Conservation (phyloP, 2,888 invertebrate genomes). For the Willowsia nigromaculata region DNA sequence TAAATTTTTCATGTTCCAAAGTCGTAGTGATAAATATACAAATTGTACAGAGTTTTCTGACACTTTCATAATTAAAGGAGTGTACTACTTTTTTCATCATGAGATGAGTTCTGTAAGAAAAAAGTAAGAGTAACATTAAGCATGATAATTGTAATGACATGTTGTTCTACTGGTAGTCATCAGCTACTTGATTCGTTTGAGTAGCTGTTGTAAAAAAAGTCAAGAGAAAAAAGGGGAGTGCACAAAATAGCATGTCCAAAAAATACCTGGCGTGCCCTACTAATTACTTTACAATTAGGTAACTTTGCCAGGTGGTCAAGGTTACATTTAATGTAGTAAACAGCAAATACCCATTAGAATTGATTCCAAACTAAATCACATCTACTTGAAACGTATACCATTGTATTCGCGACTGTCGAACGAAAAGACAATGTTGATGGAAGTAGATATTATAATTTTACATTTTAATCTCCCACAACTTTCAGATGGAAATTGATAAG, state of each 20-base stretch:
- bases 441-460: background rate
- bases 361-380: background rate
- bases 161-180: background rate
- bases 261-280: background rate
- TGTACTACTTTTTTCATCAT: background rate
- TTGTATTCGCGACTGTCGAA: background rate
- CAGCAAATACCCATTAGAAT: slow-evolving; percentile 2
- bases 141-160: slow-evolving; percentile 27
- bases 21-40: slow-evolving; percentile 9
- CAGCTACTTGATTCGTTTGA: background rate
- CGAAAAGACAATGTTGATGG: background rate
- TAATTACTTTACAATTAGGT: slow-evolving; percentile 26
- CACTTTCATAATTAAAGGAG: slow-evolving; percentile 60
- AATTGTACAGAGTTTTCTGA: slow-evolving; percentile 35
- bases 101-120: background rate
- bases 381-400: background rate
- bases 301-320: background rate
- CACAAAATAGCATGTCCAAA: background rate
- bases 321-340: background rate
- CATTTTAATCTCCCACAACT: background rate
- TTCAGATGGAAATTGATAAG: background rate
- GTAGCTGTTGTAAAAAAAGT: background rate
- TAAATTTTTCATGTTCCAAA: slow-evolving; percentile 44
- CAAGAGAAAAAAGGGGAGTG: slow-evolving; percentile 2
- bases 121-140: background rate